Evolutionary conservation across 2,113 vertebrate genomes (phyloP).

Genomic region (Zosterops hypoxanthus): DNA sequence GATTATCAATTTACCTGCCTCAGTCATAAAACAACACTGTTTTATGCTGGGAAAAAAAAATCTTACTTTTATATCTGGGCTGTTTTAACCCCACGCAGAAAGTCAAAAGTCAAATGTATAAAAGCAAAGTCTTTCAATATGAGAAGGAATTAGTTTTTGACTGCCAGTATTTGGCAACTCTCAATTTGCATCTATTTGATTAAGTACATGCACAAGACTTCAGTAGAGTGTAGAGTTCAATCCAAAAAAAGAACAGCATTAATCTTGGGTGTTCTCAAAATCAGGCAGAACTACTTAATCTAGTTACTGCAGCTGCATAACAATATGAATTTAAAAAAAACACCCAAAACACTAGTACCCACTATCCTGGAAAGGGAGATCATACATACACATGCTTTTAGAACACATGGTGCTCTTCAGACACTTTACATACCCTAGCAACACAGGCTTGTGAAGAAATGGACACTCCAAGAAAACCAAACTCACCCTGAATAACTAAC

Average conservation of each 20-base stretch:
- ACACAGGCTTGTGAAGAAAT: background rate
- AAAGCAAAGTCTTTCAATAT: background rate
- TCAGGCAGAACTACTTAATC: background rate
- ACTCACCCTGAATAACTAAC: background rate
- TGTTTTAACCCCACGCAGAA: background rate
- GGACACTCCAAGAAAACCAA: background rate
- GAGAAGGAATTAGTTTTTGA: background rate
- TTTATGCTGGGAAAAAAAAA: background rate
- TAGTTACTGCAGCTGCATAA: background rate
- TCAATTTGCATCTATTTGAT: background rate
- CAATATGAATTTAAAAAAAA: background rate
- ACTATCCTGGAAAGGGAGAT: background rate
- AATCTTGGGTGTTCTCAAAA: background rate
- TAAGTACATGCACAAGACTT: background rate
- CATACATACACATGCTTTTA: background rate
- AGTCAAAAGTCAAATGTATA: background rate
- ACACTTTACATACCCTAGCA: background rate
- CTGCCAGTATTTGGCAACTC: background rate
- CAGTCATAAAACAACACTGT: background rate
- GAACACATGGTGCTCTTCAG: accelerated
- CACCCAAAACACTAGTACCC: background rate
- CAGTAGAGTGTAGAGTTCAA: background rate
- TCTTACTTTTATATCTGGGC: background rate
- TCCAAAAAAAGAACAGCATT: background rate
- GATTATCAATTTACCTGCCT: background rate